A percentile compares a stretch with the other conserved stretches of the same genome.
These are phyloP conservation scores for Bubo scandiacus DNA, from an alignment of 2,113 vertebrate species.

Conservation along the genomic window DNA sequence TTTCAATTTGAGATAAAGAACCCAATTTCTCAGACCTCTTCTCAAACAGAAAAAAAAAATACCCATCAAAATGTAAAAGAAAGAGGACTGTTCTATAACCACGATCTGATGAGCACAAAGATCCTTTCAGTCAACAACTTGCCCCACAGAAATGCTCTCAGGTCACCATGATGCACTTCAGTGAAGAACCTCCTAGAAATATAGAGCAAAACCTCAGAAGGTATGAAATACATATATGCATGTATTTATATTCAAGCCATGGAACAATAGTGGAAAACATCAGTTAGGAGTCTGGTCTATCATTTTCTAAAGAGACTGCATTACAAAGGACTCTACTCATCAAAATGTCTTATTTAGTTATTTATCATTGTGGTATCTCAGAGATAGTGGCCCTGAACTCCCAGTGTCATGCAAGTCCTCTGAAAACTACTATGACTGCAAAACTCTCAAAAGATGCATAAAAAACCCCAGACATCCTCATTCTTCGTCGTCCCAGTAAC, in stretches of 20 bases:
- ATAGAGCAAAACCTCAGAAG: not conserved
- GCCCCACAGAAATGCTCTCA: not conserved
- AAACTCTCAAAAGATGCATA: not conserved
- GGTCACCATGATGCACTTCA: not conserved
- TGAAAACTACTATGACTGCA: not conserved
- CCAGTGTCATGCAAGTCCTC: not conserved
- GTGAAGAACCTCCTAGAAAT: not conserved
- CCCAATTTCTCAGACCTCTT: not conserved
- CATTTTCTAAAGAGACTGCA: not conserved
- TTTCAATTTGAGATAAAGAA: constrained; percentile 34
- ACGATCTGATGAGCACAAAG: not conserved
- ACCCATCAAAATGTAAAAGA: not conserved
- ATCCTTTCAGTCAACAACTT: not conserved
- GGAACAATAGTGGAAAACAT: not conserved
- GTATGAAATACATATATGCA: not conserved
- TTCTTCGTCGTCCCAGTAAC: not conserved
- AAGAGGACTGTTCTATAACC: not conserved
- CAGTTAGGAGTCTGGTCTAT: not conserved
- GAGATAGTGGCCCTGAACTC: not conserved
- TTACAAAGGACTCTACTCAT: not conserved
- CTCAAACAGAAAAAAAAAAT: not conserved
- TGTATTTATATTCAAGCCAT: not conserved
- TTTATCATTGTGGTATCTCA: not conserved
- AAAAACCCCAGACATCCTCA: accelerated
- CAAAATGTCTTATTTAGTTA: not conserved